Conservation (phyloP, 2,797 vertebrate species). For the Acanthurus lineatus region DNA sequence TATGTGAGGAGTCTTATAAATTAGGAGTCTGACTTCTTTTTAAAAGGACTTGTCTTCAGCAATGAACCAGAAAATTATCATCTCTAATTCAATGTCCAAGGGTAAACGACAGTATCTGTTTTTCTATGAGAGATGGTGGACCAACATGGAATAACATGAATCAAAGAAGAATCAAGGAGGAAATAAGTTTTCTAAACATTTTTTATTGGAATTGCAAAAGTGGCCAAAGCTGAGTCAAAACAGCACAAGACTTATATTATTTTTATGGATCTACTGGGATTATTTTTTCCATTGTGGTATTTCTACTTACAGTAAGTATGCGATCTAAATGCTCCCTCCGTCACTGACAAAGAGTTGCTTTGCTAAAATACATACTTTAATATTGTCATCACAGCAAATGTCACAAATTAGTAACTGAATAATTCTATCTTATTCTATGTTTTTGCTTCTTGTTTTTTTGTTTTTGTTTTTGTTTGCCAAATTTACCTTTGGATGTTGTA, state of each 20-base stretch:
- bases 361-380: background rate
- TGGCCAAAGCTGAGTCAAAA: too few species aligned
- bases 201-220: too few species aligned
- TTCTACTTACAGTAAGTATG: background rate
- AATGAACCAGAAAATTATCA: too few species aligned
- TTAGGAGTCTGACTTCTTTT: too few species aligned
- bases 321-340: background rate
- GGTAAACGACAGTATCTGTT: background rate
- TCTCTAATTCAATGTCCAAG: background rate
- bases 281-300: background rate
- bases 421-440: background rate
- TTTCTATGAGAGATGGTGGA: background rate
- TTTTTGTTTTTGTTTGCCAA: too few species aligned
- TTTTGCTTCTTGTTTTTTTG: background rate
- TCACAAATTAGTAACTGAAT: background rate
- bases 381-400: background rate
- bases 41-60: too few species aligned
- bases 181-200: background rate
- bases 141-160: background rate
- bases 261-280: background rate
- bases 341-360: background rate
- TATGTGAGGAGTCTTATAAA: too few species aligned
- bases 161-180: background rate
- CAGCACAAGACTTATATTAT: too few species aligned
- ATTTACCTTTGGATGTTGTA: too few species aligned